Conservation (phyloP, 2,113 vertebrate genomes). For the Elephas maximus region DNA sequence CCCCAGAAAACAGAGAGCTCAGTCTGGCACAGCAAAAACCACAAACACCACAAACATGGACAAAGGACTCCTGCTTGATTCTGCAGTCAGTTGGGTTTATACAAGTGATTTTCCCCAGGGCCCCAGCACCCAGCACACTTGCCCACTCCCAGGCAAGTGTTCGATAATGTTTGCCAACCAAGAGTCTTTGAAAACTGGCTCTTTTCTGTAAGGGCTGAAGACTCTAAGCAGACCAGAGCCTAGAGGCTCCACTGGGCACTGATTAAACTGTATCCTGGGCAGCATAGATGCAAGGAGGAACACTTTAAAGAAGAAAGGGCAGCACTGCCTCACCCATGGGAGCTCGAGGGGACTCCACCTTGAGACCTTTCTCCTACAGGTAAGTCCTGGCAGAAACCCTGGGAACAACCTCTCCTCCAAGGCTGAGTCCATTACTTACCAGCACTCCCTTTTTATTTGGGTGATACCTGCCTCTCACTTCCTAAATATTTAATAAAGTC, state of each 20-base stretch:
- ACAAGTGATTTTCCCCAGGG: background rate
- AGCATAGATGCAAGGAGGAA: background rate
- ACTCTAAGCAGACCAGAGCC: background rate
- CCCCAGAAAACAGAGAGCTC: slow-evolving; percentile 15
- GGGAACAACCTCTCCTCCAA: background rate
- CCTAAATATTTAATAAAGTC: background rate
- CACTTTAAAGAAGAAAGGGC: background rate
- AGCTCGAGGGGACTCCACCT: background rate
- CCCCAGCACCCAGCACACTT: background rate
- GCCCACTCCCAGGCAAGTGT: background rate
- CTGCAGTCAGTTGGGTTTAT: slow-evolving; percentile 13
- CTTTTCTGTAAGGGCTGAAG: background rate
- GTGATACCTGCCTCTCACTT: slow-evolving; percentile 10
- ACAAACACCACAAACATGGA: background rate
- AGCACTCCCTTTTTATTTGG: background rate
- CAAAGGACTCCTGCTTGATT: background rate
- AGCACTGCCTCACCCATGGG: background rate
- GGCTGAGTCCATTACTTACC: background rate
- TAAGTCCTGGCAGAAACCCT: background rate
- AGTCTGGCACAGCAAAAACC: background rate
- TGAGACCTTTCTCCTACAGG: background rate
- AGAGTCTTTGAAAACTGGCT: background rate
- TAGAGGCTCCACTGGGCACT: background rate
- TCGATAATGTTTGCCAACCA: background rate
- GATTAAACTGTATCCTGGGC: background rate